These are phyloP conservation scores for Anguilla anguilla DNA, from an alignment of 2,797 vertebrate genomes.

Conservation along the genomic window DNA sequence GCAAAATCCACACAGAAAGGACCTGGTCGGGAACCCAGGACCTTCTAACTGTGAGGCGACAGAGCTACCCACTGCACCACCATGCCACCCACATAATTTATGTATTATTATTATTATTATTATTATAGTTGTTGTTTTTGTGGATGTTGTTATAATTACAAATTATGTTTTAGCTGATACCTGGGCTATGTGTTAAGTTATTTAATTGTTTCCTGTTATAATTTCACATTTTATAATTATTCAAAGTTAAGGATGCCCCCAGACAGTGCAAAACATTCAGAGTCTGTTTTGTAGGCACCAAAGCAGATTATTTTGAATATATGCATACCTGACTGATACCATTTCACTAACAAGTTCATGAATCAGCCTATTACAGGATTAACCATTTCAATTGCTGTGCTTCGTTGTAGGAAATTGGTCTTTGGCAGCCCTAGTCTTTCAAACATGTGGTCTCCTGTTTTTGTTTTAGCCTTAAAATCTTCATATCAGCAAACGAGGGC, in stretches of 20 bases:
- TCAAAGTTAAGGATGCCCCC: neutral
- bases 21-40: no score
- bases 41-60: no score
- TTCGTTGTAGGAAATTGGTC: neutral
- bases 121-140: neutral
- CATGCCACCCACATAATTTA: no score
- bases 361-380: neutral
- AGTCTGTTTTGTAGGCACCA: neutral
- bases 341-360: neutral
- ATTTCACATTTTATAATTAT: neutral
- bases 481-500: no score
- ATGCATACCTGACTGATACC: neutral
- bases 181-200: no score
- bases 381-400: neutral
- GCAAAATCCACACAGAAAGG: no score
- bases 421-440: neutral
- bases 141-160: no score
- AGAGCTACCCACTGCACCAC: no score
- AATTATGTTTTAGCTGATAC: no score
- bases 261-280: neutral
- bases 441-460: no score
- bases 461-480: no score
- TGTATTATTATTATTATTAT: neutral
- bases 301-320: neutral
- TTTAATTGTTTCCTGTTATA: no score